Evolutionary conservation across 2,113 vertebrate species (phyloP).

Genomic region (Erpornis zantholeuca): DNA sequence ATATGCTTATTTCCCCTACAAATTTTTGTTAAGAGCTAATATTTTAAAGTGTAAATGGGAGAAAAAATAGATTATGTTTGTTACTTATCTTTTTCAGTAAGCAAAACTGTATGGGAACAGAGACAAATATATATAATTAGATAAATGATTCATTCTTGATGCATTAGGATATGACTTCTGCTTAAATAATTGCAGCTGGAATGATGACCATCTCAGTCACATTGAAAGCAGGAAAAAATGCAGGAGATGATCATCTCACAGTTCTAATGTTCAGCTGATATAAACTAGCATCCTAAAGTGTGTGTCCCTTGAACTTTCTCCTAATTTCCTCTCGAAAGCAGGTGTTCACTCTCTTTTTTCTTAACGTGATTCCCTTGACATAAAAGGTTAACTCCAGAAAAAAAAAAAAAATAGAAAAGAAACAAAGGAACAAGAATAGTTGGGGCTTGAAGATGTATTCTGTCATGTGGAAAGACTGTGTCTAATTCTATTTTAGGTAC

Average conservation of each 20-base stretch:
- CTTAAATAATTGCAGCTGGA: constrained; percentile 44
- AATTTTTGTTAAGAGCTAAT: constrained; percentile 2
- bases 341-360: background rate
- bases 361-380: background rate
- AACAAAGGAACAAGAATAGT: background rate
- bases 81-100: constrained; percentile 40
- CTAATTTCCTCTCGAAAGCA: background rate
- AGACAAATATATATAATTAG: constrained; percentile 50
- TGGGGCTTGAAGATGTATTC: background rate
- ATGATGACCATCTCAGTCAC: background rate
- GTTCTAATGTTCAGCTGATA: background rate
- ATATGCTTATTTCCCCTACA: background rate
- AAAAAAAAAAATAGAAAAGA: background rate
- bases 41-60: constrained; percentile 15
- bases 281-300: background rate
- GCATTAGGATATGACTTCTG: constrained; percentile 41
- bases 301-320: background rate
- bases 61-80: constrained; percentile 36
- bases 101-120: constrained; percentile 24
- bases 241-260: background rate
- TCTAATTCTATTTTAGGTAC: background rate
- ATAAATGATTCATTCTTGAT: constrained; percentile 50
- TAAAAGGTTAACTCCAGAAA: background rate
- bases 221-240: background rate
- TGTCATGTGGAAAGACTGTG: background rate